phyloP scores from a whole-genome alignment of 2,797 vertebrate genomes.

The Staurois parvus region DNA sequence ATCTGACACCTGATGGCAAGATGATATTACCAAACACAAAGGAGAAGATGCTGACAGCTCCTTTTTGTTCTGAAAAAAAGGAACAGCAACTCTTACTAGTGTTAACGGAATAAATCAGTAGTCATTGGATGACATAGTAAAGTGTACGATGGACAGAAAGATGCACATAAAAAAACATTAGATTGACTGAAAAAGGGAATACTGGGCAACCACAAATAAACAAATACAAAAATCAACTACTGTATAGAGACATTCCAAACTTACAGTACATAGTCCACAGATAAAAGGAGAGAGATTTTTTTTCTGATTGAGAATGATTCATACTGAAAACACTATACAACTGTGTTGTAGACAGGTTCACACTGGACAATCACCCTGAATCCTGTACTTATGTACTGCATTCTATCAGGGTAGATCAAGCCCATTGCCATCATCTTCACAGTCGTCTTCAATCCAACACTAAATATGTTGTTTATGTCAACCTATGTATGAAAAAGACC shows the following conservation, averaged over 20 bases:
- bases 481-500: background rate
- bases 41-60: slow-evolving; percentile 30
- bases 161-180: slow-evolving; percentile 23
- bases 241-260: background rate
- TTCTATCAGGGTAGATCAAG: background rate
- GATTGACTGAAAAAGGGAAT: background rate
- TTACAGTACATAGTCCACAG: background rate
- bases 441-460: background rate
- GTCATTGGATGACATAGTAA: slow-evolving; percentile 52
- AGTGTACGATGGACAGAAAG: slow-evolving; percentile 48
- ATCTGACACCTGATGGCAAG: slow-evolving; percentile 30
- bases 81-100: slow-evolving; percentile 37
- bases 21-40: slow-evolving; percentile 43
- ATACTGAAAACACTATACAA: no score
- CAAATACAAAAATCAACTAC: background rate
- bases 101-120: slow-evolving; percentile 39
- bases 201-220: background rate
- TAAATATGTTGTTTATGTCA: background rate
- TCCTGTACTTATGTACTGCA: background rate
- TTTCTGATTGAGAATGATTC: no score
- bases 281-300: no score
- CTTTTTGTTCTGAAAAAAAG: slow-evolving; percentile 42
- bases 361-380: background rate
- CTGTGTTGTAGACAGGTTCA: no score
- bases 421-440: background rate